phyloP scores from a whole-genome alignment of 2,113 vertebrate species.

The Numenius arquata region DNA sequence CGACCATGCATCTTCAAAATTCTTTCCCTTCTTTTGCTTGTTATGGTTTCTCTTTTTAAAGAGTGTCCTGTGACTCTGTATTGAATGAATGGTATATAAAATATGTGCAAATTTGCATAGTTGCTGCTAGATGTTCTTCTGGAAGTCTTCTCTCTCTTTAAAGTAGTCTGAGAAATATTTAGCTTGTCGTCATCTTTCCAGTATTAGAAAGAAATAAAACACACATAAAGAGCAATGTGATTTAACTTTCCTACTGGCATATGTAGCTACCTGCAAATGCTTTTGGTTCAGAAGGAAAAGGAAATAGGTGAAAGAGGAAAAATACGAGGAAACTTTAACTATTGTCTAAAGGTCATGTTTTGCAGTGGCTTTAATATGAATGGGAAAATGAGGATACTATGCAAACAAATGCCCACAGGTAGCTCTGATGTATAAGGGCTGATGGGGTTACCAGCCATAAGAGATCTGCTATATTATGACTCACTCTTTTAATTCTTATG shows the following conservation, averaged over 20 bases:
- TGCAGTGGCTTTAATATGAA: neutral
- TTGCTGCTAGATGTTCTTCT: neutral
- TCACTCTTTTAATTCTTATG: neutral
- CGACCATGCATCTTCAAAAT: neutral
- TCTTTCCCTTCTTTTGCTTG: neutral
- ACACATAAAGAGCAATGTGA: neutral
- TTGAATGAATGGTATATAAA: neutral
- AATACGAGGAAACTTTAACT: neutral
- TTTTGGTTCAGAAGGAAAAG: neutral
- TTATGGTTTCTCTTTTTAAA: neutral
- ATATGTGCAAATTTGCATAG: neutral
- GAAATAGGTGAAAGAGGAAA: neutral
- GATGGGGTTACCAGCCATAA: neutral
- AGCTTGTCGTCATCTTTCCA: neutral
- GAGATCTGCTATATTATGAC: neutral
- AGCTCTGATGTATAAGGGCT: slow-evolving; percentile 21
- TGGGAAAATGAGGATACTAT: neutral
- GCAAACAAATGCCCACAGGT: neutral
- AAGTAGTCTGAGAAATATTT: neutral
- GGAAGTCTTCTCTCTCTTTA: neutral
- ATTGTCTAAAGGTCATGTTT: neutral
- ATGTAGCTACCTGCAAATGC: neutral
- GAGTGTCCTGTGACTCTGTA: neutral
- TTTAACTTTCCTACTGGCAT: neutral
- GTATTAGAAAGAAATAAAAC: neutral